These are phyloP conservation scores for Prorops nasuta DNA, from an alignment of 1,140 invertebrate genomes.

Conservation along the genomic window DNA sequence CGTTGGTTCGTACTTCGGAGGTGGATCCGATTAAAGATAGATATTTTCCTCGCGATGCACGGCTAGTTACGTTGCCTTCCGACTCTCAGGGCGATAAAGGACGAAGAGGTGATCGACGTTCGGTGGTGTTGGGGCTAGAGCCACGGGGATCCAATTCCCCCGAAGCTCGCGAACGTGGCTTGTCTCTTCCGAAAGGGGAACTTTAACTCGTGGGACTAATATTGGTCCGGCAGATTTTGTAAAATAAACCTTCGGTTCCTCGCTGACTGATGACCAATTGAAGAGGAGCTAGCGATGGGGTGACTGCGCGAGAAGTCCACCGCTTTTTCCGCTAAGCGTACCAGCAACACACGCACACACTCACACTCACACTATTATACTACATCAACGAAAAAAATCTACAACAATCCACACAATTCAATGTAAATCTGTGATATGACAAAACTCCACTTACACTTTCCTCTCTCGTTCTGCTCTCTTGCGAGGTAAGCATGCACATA, in stretches of 20 bases:
- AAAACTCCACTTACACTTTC: conserved; percentile 25
- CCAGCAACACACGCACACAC: no score
- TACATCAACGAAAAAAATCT: conserved; percentile 7
- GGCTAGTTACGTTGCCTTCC: conserved; percentile 53
- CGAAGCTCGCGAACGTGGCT: no score
- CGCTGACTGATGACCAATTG: conserved; percentile 19
- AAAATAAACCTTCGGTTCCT: conserved; percentile 14
- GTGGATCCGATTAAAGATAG: conserved; percentile 10
- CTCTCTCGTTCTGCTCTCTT: conserved; percentile 14
- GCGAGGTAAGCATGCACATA: conserved; percentile 9
- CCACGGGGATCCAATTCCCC: no score
- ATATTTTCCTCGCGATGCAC: conserved; percentile 29
- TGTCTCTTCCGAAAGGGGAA: no score
- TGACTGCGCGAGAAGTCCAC: no score
- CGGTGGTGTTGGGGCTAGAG: no score
- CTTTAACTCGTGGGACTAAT: no score
- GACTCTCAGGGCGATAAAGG: conserved; percentile 40
- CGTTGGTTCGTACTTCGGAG: conserved; percentile 20
- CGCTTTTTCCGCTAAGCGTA: no score
- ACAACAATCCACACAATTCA: conserved; percentile 35
- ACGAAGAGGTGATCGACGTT: conserved; percentile 33
- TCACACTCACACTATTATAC: neutral
- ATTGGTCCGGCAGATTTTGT: no score
- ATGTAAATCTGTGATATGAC: conserved; percentile 56
- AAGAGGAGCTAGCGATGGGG: no score